These are phyloP conservation scores for Atrina japonica DNA, from an alignment of 2,888 invertebrate genomes.

Conservation along the genomic window DNA sequence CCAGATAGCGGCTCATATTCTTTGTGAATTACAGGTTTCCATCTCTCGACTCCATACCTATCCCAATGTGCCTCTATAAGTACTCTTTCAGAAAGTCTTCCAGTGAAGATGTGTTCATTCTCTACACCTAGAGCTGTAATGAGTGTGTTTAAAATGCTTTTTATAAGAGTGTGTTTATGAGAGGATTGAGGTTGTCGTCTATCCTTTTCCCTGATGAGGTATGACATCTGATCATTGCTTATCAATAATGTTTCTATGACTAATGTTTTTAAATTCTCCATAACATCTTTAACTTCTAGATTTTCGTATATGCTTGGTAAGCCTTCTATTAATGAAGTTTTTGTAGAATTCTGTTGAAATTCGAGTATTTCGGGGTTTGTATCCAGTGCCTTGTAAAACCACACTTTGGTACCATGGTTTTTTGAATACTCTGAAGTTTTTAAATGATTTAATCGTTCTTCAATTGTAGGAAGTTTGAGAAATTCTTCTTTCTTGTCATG, in stretches of 20 bases:
- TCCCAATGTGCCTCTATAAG: constrained; percentile 92
- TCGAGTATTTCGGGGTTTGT: constrained; percentile 25
- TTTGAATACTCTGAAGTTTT: constrained; percentile 40
- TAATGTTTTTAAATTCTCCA: constrained; percentile 82
- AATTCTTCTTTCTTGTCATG: constrained; percentile 58
- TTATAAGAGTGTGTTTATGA: constrained; percentile 15
- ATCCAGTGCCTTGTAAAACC: neutral
- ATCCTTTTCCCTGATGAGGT: constrained; percentile 28
- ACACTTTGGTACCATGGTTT: constrained; percentile 8
- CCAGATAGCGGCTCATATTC: neutral
- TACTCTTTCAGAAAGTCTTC: constrained; percentile 88
- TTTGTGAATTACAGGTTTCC: constrained; percentile 6
- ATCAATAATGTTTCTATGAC: constrained; percentile 41
- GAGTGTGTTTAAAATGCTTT: constrained; percentile 20
- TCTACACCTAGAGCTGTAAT: constrained; percentile 31
- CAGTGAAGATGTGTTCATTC: constrained; percentile 62
- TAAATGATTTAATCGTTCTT: constrained; percentile 62
- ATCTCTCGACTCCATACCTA: constrained; percentile 62
- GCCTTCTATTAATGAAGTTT: constrained; percentile 86
- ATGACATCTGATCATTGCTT: constrained; percentile 26
- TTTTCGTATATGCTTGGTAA: constrained; percentile 85
- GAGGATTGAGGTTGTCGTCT: constrained; percentile 4
- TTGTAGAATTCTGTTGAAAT: constrained; percentile 87
- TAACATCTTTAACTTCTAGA: constrained; percentile 80
- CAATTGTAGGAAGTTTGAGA: constrained; percentile 44